phyloP scores from a whole-genome alignment of 2,797 vertebrate genomes.

The Manis crassicaudata region DNA sequence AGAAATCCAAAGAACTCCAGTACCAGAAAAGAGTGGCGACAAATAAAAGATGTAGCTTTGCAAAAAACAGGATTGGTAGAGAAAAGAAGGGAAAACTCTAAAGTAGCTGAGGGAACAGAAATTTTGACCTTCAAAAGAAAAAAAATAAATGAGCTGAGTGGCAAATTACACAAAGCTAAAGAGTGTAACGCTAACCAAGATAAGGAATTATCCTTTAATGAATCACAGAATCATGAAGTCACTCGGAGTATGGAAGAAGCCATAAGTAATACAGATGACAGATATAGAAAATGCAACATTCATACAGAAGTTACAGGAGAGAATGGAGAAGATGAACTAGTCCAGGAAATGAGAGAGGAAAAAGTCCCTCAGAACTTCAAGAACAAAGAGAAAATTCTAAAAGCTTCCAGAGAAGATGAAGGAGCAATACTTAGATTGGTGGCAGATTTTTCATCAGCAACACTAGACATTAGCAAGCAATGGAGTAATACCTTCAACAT shows the following conservation, averaged over 20 bases:
- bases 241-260: not conserved
- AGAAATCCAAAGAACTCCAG: not conserved
- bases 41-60: not conserved
- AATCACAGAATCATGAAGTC: not conserved
- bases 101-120: not conserved
- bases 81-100: not conserved
- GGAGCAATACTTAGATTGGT: not conserved
- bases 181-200: not conserved
- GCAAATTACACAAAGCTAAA: not conserved
- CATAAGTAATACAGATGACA: not conserved
- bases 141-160: not conserved
- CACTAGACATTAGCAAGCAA: not conserved
- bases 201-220: not conserved
- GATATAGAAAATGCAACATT: not conserved
- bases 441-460: slow-evolving; percentile 50
- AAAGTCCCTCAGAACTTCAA: not conserved
- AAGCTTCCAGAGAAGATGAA: not conserved
- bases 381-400: not conserved
- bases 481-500: slow-evolving; percentile 56
- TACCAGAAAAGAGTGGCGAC: not conserved
- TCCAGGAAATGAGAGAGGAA: not conserved
- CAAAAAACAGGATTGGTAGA: not conserved
- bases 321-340: not conserved
- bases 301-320: not conserved
- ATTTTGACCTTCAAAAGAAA: not conserved